phyloP scores from a whole-genome alignment of 1,140 invertebrate species.

The Chrysomallon squamiferum region DNA sequence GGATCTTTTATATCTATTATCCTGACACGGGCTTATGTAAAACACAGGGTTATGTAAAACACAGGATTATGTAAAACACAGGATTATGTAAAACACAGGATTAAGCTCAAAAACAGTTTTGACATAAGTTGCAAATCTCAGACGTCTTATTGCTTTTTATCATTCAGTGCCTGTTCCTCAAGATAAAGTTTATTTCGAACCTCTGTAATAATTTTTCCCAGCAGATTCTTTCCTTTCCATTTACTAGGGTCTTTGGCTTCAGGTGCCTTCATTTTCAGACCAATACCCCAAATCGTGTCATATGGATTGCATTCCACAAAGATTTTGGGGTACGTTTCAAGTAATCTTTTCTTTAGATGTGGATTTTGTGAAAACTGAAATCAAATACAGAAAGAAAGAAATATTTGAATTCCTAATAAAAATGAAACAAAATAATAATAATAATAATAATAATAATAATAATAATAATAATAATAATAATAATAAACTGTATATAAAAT shows the following conservation, averaged over 20 bases:
- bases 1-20: too few relatives aligned
- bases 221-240: conserved; percentile 57
- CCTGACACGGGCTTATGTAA: not conserved
- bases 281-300: conserved; percentile 60
- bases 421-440: not conserved
- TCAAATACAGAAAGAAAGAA: not conserved
- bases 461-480: not conserved
- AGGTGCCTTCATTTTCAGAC: conserved; percentile 38
- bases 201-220: conserved; percentile 53
- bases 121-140: too few relatives aligned
- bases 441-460: not conserved
- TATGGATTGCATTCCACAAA: conserved; percentile 57
- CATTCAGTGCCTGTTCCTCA: conserved; percentile 22
- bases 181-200: conserved; percentile 43
- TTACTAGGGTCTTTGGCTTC: conserved; percentile 31
- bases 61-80: too few relatives aligned
- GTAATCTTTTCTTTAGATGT: conserved; percentile 34
- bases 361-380: conserved; percentile 56
- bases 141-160: too few relatives aligned
- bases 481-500: not conserved
- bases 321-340: conserved; percentile 44
- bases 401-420: not conserved
- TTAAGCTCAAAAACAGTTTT: too few relatives aligned
- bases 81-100: too few relatives aligned
- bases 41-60: not conserved